A percentile compares a stretch with the other conserved stretches of the same genome.
Conservation (phyloP, 2,888 invertebrate species). For the Phoronis australis region DNA sequence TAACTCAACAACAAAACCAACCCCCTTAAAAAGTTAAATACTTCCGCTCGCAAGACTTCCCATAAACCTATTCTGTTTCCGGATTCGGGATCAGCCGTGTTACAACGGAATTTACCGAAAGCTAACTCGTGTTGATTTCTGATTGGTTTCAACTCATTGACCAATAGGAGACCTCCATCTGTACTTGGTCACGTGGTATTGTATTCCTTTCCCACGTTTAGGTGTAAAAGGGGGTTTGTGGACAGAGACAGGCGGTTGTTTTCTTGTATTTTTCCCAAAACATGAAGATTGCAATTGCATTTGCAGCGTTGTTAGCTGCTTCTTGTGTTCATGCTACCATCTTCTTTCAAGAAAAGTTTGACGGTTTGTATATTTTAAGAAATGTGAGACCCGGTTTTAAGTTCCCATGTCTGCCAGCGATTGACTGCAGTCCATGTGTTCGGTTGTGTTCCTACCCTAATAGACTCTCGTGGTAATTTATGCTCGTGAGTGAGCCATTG, state of each 20-base stretch:
- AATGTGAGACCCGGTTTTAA: neutral
- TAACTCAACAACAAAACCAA: no score
- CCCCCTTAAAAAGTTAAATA: no score
- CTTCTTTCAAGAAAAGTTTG: slow-evolving; percentile 45
- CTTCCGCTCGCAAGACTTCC: no score
- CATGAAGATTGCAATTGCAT: slow-evolving; percentile 7
- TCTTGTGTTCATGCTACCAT: slow-evolving; percentile 32
- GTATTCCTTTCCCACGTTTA: neutral
- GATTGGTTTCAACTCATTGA: no score
- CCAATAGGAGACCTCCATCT: slow-evolving; percentile 39
- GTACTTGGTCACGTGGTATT: slow-evolving; percentile 39
- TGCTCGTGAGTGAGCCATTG: no score
- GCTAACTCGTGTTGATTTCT: no score
- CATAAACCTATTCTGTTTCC: no score
- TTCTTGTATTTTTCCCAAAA: neutral
- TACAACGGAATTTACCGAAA: no score
- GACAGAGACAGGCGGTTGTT: no score
- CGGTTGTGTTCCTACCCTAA: neutral
- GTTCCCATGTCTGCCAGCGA: neutral
- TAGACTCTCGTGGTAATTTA: no score
- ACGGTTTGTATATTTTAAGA: slow-evolving; percentile 27
- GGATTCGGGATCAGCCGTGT: no score
- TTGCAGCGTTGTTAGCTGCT: slow-evolving; percentile 19
- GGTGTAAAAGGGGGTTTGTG: no score
- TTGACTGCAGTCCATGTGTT: neutral